These are phyloP conservation scores for Plestiodon gilberti DNA, from an alignment of 2,113 vertebrate species.

Conservation along the genomic window DNA sequence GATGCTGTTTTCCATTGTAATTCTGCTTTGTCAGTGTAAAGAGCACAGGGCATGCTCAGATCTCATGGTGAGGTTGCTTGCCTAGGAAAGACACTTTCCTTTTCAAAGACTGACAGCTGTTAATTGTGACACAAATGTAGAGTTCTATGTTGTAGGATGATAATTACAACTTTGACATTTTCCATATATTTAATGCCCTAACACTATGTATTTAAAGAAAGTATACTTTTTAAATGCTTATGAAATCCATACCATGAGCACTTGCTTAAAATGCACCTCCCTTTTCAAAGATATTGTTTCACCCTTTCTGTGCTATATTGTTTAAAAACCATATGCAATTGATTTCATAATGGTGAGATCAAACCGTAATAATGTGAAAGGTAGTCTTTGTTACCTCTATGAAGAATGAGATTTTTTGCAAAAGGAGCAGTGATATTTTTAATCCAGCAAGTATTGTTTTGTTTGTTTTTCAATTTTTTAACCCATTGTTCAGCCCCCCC, in stretches of 20 bases:
- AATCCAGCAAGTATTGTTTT: conserved; percentile 1
- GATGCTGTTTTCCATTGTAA: conserved; percentile 30
- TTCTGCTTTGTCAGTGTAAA: conserved; percentile 36
- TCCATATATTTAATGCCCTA: not conserved
- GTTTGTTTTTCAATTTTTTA: not conserved
- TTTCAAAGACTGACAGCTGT: conserved; percentile 54
- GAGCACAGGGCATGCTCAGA: not conserved
- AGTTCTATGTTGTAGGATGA: conserved; percentile 47
- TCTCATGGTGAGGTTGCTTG: not conserved
- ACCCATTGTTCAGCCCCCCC: not conserved
- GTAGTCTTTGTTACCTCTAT: not conserved
- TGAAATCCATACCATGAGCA: not conserved
- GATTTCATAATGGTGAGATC: conserved; percentile 38
- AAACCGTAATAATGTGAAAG: conserved; percentile 22
- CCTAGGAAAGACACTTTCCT: conserved; percentile 36
- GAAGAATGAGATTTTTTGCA: conserved; percentile 2
- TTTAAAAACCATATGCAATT: conserved; percentile 28
- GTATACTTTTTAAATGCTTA: conserved; percentile 22
- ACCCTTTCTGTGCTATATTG: conserved; percentile 4
- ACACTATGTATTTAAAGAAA: conserved; percentile 26
- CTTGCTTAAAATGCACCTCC: not conserved
- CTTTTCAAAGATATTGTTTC: conserved; percentile 32
- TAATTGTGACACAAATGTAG: not conserved
- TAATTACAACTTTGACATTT: conserved; percentile 36
- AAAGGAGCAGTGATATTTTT: conserved; percentile 22